Conservation (phyloP, 2,113 vertebrate species). For the Alethe diademata region DNA sequence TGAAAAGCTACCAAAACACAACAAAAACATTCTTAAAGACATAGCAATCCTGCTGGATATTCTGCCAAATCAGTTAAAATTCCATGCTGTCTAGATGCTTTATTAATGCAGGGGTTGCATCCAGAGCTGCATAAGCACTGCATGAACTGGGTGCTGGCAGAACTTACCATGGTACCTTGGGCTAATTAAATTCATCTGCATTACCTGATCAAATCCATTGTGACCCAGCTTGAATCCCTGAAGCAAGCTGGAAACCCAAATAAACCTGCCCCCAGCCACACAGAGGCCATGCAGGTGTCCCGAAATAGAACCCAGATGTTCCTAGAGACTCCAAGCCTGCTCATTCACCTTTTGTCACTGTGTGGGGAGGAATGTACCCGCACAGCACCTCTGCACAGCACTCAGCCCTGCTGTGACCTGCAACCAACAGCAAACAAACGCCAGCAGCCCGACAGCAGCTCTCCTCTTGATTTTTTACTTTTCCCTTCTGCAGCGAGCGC, state of each 20-base stretch:
- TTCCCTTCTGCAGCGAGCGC: conserved; percentile 17
- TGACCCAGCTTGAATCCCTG: neutral
- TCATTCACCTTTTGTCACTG: neutral
- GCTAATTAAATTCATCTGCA: neutral
- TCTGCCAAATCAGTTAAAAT: neutral
- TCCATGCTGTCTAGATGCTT: neutral
- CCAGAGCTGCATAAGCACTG: neutral
- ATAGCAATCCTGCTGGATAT: neutral
- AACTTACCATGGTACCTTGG: rapidly evolving
- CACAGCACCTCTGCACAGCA: neutral
- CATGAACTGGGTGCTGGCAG: neutral
- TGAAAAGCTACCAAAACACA: neutral
- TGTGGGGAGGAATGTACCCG: neutral
- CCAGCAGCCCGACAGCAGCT: conserved; percentile 43
- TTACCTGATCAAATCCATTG: neutral
- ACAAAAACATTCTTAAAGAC: neutral
- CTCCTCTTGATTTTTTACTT: neutral
- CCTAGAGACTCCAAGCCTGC: neutral
- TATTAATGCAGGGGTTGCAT: neutral
- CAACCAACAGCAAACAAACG: neutral
- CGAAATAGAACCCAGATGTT: neutral
- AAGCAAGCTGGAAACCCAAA: neutral
- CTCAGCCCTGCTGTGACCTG: neutral
- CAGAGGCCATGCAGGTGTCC: neutral
- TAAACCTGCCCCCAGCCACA: neutral